phyloP scores from a whole-genome alignment of 35 echinoderm and acorn worm species.

The Eucidaris tribuloides region DNA sequence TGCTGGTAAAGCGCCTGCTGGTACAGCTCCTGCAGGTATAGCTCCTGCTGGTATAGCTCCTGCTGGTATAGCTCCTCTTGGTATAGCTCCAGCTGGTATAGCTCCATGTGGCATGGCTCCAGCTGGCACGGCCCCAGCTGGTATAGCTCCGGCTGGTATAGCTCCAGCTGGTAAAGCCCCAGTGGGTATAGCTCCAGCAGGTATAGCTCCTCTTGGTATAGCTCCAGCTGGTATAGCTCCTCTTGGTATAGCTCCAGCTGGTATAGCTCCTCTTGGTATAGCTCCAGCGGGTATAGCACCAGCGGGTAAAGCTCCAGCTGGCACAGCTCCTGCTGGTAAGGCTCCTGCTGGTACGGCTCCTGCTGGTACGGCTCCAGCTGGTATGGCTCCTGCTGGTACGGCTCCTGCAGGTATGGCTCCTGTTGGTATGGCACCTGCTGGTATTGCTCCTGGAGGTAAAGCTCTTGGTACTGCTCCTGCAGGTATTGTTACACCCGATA shows the following conservation, averaged over 20 bases:
- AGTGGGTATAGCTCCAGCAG: slow-evolving; percentile 3
- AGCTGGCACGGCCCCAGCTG: neutral
- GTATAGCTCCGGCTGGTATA: neutral
- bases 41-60: slow-evolving; percentile 26
- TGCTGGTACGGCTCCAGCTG: slow-evolving; percentile 4
- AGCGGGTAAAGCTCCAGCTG: slow-evolving; percentile 10
- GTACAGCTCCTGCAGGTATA: neutral
- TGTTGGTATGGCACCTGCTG: neutral
- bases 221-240: neutral
- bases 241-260: neutral
- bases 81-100: neutral
- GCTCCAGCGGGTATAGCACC: slow-evolving; percentile 12
- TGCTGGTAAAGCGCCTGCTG: neutral
- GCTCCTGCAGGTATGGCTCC: neutral
- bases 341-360: neutral
- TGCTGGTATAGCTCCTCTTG: neutral
- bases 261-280: neutral
- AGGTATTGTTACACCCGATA: too few species aligned
- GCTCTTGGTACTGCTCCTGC: neutral
- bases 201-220: neutral
- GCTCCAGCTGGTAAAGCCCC: slow-evolving; percentile 22
- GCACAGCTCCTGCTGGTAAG: neutral
- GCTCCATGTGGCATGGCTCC: neutral
- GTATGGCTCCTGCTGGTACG: slow-evolving; percentile 14
- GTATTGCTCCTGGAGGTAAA: neutral